Percentiles rank a stretch among this genome's conserved stretches.
phyloP scores from a whole-genome alignment of 2,797 vertebrate genomes.

The Chromis chromis region DNA sequence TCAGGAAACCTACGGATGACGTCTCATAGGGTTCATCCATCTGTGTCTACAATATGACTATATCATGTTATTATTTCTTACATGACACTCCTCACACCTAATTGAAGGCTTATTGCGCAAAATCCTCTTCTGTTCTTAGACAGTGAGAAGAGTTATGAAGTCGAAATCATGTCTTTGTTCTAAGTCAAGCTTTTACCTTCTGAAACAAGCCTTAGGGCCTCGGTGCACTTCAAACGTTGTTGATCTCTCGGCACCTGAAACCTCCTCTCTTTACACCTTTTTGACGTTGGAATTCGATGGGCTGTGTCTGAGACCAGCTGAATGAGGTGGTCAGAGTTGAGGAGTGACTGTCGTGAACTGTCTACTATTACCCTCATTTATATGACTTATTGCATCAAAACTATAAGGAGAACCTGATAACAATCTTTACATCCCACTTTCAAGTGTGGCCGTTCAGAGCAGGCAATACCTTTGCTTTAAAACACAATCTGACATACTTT shows the following conservation, averaged over 20 bases:
- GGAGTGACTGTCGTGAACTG: too few species aligned
- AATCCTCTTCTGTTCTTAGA: neutral
- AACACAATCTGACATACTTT: neutral
- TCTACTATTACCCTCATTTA: neutral
- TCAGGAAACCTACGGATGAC: too few species aligned
- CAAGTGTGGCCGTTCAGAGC: neutral
- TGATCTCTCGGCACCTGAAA: neutral
- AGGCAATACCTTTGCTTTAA: neutral
- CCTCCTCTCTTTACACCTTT: neutral
- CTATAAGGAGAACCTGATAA: neutral
- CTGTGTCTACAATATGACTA: too few species aligned
- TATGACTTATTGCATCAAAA: neutral
- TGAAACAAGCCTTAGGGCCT: neutral
- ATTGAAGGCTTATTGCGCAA: too few species aligned
- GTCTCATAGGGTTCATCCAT: too few species aligned
- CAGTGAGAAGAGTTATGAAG: neutral
- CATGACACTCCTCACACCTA: too few species aligned
- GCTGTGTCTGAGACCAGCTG: neutral
- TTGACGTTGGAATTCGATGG: neutral
- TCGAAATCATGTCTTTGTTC: neutral
- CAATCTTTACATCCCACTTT: neutral
- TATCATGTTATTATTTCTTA: too few species aligned
- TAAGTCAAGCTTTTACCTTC: neutral
- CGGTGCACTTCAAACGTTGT: neutral
- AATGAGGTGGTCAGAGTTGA: neutral